These are phyloP conservation scores for Lasius fuliginosus DNA, from an alignment of 2,888 invertebrate genomes.

Conservation along the genomic window DNA sequence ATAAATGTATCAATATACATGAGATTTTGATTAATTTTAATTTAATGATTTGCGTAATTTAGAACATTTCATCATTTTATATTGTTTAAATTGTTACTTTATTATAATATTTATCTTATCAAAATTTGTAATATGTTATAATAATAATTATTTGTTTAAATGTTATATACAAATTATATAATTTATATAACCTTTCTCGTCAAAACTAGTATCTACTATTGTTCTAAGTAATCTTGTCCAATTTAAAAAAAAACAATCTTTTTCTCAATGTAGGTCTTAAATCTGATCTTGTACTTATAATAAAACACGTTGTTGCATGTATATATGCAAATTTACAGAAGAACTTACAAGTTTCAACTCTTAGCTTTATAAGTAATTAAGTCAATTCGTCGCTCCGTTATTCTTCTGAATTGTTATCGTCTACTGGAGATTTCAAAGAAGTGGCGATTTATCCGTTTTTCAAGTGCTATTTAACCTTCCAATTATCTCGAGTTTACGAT, in stretches of 20 bases:
- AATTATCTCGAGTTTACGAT: constrained; percentile 69
- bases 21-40: constrained; percentile 11
- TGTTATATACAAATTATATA: background rate
- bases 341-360: background rate
- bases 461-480: constrained; percentile 68
- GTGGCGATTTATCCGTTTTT: constrained; percentile 45
- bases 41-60: background rate
- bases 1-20: background rate
- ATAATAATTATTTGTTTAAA: constrained; percentile 7
- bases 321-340: background rate
- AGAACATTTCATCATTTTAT: background rate
- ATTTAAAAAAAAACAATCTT: background rate
- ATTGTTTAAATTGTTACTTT: background rate
- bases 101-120: constrained; percentile 7
- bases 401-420: constrained; percentile 26
- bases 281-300: background rate
- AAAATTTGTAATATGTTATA: background rate
- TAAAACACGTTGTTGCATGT: background rate
- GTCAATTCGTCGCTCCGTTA: constrained; percentile 23
- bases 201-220: background rate
- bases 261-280: background rate
- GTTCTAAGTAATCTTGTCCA: background rate
- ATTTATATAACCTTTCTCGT: background rate
- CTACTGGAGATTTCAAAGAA: constrained; percentile 8
- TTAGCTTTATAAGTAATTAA: constrained; percentile 31